A percentile compares a stretch with the other conserved stretches of the same genome.
phyloP scores from a whole-genome alignment of 2,797 vertebrate species.

The Coccyzus lansbergi region DNA sequence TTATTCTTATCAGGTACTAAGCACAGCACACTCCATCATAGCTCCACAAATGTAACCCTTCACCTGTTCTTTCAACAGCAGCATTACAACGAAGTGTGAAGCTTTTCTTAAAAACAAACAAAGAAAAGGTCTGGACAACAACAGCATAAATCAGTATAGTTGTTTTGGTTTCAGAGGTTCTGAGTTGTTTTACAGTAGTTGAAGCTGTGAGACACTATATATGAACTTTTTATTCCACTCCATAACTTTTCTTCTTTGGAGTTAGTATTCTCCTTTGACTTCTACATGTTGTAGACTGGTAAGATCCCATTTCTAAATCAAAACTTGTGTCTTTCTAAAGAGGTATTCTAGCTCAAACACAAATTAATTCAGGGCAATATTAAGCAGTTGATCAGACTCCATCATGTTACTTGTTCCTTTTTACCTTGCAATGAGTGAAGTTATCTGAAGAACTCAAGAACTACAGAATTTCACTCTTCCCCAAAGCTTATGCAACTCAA shows the following conservation, averaged over 20 bases:
- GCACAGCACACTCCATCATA: constrained; percentile 40
- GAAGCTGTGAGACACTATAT: neutral
- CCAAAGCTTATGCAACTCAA: neutral
- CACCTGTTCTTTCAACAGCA: neutral
- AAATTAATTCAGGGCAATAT: neutral
- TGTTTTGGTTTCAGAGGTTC: neutral
- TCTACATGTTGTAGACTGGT: neutral
- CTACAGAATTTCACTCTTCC: neutral
- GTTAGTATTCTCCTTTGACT: neutral
- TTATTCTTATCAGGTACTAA: constrained; percentile 51
- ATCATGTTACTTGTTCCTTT: neutral
- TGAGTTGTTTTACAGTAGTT: neutral
- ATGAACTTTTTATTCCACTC: neutral
- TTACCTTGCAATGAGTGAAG: neutral
- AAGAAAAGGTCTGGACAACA: neutral
- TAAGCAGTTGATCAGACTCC: neutral
- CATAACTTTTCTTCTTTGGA: neutral
- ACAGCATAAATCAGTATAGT: neutral
- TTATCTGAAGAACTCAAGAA: neutral
- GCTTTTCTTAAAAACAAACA: neutral
- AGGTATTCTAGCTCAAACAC: neutral
- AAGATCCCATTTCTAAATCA: neutral
- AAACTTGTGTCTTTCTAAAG: neutral
- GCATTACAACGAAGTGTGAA: constrained; percentile 12
- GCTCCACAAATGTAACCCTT: neutral